phyloP scores from a whole-genome alignment of 2,797 vertebrate species.

The Danio tinwini region DNA sequence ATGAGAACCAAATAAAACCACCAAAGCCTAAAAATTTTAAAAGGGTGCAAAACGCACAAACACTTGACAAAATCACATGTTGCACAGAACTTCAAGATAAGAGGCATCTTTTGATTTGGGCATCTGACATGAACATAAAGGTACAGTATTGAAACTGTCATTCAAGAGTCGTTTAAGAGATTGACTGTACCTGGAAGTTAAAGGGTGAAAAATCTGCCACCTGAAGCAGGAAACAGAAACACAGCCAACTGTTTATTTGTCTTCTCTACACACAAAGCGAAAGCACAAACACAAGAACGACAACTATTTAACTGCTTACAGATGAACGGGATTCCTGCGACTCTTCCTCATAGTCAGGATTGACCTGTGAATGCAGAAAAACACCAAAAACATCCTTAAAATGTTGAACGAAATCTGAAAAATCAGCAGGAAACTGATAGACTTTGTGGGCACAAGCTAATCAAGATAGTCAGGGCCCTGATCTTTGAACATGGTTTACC shows the following conservation, averaged over 20 bases:
- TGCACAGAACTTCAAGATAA: neutral
- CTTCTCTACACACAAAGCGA: constrained; percentile 29
- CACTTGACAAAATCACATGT: neutral
- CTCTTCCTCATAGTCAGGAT: constrained; percentile 81
- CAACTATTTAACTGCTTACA: constrained; percentile 65
- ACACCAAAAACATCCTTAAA: neutral
- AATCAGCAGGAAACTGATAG: neutral
- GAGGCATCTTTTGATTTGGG: neutral
- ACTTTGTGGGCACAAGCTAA: neutral
- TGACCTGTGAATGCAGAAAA: constrained; percentile 70
- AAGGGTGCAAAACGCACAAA: neutral
- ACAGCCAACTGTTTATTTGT: constrained; percentile 56
- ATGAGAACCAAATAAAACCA: too few species aligned
- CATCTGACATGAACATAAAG: neutral
- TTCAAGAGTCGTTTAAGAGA: constrained; percentile 2
- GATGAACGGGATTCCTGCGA: constrained; percentile 76
- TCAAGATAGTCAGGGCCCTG: neutral
- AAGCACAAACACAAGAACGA: constrained; percentile 2
- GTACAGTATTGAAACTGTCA: constrained; percentile 37
- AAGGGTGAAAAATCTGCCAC: constrained; percentile 82
- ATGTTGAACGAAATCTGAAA: neutral
- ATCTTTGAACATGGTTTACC: neutral
- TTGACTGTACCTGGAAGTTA: constrained; percentile 81
- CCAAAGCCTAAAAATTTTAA: neutral
- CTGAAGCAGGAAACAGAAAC: constrained; percentile 72